Evolutionary conservation across 2,888 invertebrate genomes (phyloP).

Genomic region (Drepana falcataria): DNA sequence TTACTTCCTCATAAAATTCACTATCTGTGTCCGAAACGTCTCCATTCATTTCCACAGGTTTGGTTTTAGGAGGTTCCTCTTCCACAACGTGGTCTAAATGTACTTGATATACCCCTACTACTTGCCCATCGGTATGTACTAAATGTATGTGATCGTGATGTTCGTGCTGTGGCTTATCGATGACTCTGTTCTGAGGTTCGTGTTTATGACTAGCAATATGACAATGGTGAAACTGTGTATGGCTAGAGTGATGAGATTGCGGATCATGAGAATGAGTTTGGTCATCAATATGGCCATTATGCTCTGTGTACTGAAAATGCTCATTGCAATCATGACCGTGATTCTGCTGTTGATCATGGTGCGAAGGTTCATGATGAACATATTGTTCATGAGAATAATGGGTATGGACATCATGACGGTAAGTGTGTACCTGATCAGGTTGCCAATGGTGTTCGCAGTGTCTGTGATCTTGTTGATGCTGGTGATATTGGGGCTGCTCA

Average conservation of each 20-base stretch:
- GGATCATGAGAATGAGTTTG: conserved; percentile 18
- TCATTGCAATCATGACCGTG: neutral
- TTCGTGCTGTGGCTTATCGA: conserved; percentile 1
- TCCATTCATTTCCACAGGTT: conserved; percentile 38
- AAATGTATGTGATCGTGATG: conserved; percentile 6
- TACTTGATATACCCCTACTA: conserved; percentile 38
- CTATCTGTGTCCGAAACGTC: conserved; percentile 45
- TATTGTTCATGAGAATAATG: conserved; percentile 16
- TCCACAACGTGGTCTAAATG: conserved; percentile 33
- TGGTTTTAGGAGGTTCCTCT: conserved; percentile 15
- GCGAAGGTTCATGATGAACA: conserved; percentile 17
- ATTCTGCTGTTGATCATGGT: conserved; percentile 18
- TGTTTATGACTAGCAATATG: conserved; percentile 9
- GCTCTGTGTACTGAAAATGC: neutral
- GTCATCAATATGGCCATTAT: conserved; percentile 4
- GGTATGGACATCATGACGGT: conserved; percentile 10
- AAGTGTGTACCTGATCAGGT: conserved; percentile 7
- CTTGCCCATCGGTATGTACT: conserved; percentile 13
- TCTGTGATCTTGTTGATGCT: conserved; percentile 18
- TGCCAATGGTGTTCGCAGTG: conserved; percentile 17
- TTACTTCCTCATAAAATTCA: conserved; percentile 48
- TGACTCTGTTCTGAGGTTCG: no score
- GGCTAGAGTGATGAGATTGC: conserved; percentile 9
- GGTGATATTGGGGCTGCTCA: conserved; percentile 19
- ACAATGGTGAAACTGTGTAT: neutral